Percentiles rank a stretch among this genome's conserved stretches.
Evolutionary conservation across 2,113 vertebrate species (phyloP).

Genomic region (Myxocyprinus asiaticus): DNA sequence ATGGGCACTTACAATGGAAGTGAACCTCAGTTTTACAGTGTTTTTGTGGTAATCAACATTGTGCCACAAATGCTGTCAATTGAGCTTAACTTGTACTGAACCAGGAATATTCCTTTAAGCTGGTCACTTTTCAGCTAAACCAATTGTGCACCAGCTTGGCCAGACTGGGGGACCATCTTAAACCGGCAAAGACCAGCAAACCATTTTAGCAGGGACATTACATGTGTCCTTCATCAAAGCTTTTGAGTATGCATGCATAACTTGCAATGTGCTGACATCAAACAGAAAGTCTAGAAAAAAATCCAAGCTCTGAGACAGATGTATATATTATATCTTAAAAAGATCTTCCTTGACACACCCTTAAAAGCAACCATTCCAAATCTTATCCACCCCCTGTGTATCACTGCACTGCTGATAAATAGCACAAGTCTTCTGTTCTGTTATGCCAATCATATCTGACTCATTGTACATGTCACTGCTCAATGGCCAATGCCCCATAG

Average conservation of each 20-base stretch:
- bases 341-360: not conserved
- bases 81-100: too few species aligned
- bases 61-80: too few species aligned
- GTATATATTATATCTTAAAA: not conserved
- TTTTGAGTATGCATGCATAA: not conserved
- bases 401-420: not conserved
- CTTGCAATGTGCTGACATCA: not conserved
- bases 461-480: conserved; percentile 35
- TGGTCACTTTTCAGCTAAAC: too few species aligned
- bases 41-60: too few species aligned
- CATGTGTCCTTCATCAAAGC: not conserved
- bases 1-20: too few species aligned
- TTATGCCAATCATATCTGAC: conserved; percentile 45
- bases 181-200: too few species aligned
- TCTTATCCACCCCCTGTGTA: too few species aligned
- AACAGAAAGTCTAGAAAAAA: not conserved
- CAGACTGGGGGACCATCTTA: too few species aligned
- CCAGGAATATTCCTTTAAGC: too few species aligned
- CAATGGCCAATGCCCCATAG: conserved; percentile 38
- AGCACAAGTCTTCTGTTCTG: not conserved
- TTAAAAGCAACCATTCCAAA: not conserved
- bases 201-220: not conserved
- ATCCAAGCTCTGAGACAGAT: too few species aligned
- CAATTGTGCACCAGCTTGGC: too few species aligned
- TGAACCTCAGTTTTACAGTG: too few species aligned